Evolutionary conservation across 1,140 invertebrate species (phyloP).

Genomic region (Sipha flava): DNA sequence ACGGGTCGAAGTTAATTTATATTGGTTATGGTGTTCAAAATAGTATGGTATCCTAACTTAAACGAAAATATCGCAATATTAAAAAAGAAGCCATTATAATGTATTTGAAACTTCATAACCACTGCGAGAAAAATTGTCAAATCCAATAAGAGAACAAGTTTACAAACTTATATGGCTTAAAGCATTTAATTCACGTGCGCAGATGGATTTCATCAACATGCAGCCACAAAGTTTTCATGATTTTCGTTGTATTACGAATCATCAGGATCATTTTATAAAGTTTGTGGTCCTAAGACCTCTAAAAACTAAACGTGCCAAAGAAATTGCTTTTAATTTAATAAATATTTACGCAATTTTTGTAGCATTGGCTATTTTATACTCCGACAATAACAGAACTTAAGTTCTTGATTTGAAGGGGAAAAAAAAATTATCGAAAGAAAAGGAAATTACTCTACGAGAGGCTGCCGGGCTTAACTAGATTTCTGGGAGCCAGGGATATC

Average conservation of each 20-base stretch:
- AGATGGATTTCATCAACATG: slow-evolving; percentile 46
- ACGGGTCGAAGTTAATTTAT: slow-evolving; percentile 33
- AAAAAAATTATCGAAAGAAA: no score
- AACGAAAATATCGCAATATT: slow-evolving; percentile 13
- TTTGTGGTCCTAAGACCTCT: slow-evolving; percentile 36
- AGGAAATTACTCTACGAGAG: no score
- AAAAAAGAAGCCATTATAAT: background rate
- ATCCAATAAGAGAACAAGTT: slow-evolving; percentile 39
- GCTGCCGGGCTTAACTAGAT: no score
- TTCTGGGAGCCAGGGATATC: no score
- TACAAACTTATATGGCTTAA: slow-evolving; percentile 41
- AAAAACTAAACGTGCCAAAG: background rate
- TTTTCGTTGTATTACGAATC: slow-evolving; percentile 45
- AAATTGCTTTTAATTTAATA: background rate
- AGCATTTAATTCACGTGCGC: slow-evolving; percentile 42
- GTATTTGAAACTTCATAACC: background rate
- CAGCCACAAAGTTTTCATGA: slow-evolving; percentile 43
- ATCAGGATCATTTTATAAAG: slow-evolving; percentile 47
- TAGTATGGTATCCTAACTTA: slow-evolving; percentile 36
- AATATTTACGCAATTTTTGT: no score
- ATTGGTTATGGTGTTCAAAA: slow-evolving; percentile 38
- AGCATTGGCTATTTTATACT: no score
- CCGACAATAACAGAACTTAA: no score
- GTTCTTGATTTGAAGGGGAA: no score
- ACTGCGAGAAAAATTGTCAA: background rate